Evolutionary conservation across 2,888 invertebrate species (phyloP).

Genomic region (Drosophila nigritarsus): DNA sequence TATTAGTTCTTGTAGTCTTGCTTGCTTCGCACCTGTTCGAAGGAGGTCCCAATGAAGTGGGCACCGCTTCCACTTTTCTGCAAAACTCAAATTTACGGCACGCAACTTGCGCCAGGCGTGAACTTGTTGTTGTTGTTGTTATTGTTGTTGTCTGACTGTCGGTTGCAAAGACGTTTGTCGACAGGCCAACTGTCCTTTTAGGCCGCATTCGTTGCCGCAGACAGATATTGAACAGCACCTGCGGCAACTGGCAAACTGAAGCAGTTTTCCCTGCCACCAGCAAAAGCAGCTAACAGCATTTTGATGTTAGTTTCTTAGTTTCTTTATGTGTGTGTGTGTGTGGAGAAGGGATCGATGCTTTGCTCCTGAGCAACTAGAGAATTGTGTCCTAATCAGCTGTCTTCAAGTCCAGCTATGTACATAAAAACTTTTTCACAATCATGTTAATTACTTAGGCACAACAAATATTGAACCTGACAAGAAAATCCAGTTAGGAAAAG

Average conservation of each 20-base stretch:
- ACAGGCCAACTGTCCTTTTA: conserved; percentile 73
- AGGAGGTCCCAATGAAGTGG: conserved; percentile 45
- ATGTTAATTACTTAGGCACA: conserved; percentile 10
- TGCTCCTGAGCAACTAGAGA: not conserved
- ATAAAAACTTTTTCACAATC: conserved; percentile 19
- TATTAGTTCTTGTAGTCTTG: conserved; percentile 25
- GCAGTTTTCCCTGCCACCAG: conserved; percentile 47
- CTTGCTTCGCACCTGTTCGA: conserved; percentile 69
- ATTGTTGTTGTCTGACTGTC: conserved; percentile 45
- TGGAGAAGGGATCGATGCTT: conserved; percentile 27
- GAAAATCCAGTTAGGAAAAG: not conserved
- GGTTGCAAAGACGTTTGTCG: conserved; percentile 59
- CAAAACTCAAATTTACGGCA: conserved; percentile 70
- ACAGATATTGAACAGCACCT: conserved; percentile 50
- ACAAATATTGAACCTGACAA: not conserved
- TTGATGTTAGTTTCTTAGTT: conserved; percentile 48
- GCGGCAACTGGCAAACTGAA: conserved; percentile 38
- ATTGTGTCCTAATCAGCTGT: conserved; percentile 28
- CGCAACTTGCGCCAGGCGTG: conserved; percentile 73
- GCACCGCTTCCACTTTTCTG: conserved; percentile 38
- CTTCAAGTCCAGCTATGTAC: conserved; percentile 13
- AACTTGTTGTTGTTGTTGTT: conserved; percentile 43
- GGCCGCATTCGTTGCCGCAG: conserved; percentile 53
- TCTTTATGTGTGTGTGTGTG: conserved; percentile 7
- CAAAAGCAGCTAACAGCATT: conserved; percentile 62